A percentile compares a stretch with the other conserved stretches of the same genome.
phyloP scores from a whole-genome alignment of 2,888 invertebrate species.

The Apamea epomidion region DNA sequence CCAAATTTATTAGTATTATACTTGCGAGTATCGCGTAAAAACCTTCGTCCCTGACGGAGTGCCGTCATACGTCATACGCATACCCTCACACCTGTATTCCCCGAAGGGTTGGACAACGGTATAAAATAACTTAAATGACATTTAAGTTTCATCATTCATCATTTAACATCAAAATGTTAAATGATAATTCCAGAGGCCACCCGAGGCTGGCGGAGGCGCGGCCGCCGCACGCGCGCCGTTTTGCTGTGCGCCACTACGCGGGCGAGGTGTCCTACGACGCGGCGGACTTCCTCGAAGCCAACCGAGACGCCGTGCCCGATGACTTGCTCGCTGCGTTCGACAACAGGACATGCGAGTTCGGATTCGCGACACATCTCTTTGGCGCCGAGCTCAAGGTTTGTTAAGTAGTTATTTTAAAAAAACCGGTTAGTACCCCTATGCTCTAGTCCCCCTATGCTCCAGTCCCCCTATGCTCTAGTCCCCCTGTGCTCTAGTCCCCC shows the following conservation, averaged over 20 bases:
- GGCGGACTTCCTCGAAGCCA: constrained; percentile 96
- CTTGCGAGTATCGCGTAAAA: neutral
- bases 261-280: constrained; percentile 96
- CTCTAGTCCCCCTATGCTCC: too few species aligned
- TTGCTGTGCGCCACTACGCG: constrained; percentile 97
- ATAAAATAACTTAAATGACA: neutral
- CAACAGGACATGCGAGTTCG: constrained; percentile 97
- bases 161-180: too few species aligned
- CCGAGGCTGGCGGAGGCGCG: constrained; percentile 95
- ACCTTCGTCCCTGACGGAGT: neutral
- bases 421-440: too few species aligned
- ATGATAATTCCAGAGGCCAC: constrained; percentile 91
- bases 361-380: constrained; percentile 99
- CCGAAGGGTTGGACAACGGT: too few species aligned
- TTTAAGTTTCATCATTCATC: too few species aligned
- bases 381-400: constrained; percentile 96
- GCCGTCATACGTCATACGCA: neutral
- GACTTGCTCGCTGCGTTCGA: constrained; percentile 98
- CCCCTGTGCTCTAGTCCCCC: too few species aligned
- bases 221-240: constrained; percentile 94
- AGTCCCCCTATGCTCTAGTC: too few species aligned
- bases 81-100: neutral
- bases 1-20: neutral
- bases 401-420: neutral
- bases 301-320: constrained; percentile 97